A percentile compares a stretch with the other conserved stretches of the same genome.
These are phyloP conservation scores for Pogona vitticeps DNA, from an alignment of 2,113 vertebrate species.

Conservation along the genomic window DNA sequence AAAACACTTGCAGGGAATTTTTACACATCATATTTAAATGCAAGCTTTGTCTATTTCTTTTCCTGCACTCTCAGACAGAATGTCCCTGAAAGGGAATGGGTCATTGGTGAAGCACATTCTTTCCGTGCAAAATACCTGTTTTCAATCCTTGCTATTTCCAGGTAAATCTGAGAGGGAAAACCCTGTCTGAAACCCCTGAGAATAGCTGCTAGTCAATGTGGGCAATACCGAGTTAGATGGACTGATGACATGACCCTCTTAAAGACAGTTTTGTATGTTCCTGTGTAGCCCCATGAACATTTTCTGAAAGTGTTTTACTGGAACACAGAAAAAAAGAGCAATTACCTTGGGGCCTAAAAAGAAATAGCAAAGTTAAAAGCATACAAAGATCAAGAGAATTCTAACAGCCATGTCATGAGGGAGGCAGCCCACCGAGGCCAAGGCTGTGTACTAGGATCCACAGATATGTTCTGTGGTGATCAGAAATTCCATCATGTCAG, in stretches of 20 bases:
- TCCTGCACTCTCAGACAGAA: conserved; percentile 6
- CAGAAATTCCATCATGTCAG: not conserved
- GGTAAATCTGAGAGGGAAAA: not conserved
- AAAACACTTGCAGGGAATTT: not conserved
- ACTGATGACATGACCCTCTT: too few relatives aligned
- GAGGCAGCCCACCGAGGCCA: not conserved
- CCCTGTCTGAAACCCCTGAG: not conserved
- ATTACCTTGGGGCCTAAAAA: not conserved
- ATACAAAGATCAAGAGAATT: not conserved
- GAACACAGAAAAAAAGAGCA: not conserved
- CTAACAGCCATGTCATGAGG: not conserved
- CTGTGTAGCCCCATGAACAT: not conserved
- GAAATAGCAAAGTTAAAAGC: not conserved
- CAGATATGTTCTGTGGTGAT: not conserved
- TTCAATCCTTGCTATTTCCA: not conserved
- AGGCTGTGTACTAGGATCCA: not conserved
- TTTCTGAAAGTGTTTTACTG: not conserved
- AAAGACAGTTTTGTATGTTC: not conserved
- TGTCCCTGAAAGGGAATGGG: not conserved
- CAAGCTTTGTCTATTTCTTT: not conserved
- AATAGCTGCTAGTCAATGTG: not conserved
- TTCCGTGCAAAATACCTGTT: not conserved
- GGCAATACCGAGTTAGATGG: not conserved
- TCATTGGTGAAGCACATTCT: not conserved
- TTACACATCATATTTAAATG: not conserved